Percentiles rank a stretch among this genome's conserved stretches.
These are phyloP conservation scores for Macheiramphus alcinus DNA, from an alignment of 2,113 vertebrate species.

Conservation along the genomic window DNA sequence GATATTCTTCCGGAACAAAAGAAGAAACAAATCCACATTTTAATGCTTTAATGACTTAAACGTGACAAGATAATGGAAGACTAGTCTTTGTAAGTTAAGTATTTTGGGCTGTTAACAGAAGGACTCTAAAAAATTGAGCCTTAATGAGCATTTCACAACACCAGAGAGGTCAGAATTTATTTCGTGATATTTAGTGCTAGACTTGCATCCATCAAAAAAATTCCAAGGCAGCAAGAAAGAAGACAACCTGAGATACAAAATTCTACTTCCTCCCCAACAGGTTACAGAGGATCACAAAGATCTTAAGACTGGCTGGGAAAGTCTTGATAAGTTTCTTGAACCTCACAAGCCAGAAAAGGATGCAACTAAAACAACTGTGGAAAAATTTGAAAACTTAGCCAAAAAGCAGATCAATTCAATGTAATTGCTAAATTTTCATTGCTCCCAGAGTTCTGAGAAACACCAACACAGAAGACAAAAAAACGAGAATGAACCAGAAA, in stretches of 20 bases:
- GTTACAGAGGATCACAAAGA: background rate
- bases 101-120: background rate
- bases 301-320: background rate
- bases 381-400: background rate
- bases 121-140: background rate
- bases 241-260: background rate
- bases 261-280: background rate
- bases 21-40: background rate
- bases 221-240: background rate
- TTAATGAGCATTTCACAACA: background rate
- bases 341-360: background rate
- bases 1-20: background rate
- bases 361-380: background rate
- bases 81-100: background rate
- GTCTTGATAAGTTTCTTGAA: background rate
- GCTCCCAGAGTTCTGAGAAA: background rate
- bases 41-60: background rate
- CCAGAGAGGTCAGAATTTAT: background rate
- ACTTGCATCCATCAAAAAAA: background rate
- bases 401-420: background rate
- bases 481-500: background rate
- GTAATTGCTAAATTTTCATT: background rate
- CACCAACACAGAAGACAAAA: background rate
- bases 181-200: background rate
- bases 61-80: background rate